Evolutionary conservation across 2,888 invertebrate genomes (phyloP), one percentile per base, ranked within the genome.

Genomic region (Oscheius sp.): DNA sequence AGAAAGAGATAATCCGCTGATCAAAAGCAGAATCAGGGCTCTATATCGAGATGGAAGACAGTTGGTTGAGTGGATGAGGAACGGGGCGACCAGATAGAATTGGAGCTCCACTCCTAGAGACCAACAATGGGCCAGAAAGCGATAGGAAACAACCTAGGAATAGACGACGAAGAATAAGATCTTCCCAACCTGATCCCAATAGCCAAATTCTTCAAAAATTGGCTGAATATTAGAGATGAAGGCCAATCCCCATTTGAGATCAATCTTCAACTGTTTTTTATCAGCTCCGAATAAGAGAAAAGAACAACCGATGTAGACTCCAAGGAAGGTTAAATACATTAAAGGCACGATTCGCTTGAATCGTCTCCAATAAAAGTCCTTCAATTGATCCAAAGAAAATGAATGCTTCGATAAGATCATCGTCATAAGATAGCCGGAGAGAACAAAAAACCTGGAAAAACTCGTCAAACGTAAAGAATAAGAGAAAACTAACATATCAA

Each of bases 291-390:
- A 20, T 2, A 61, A 29, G 3, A 61, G 45, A 61, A 45, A 46
- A 3, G 42, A 61, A 29, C 39, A 45, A 50, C 64, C 64, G n/a
- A 33, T 25, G 29, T 50, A 50, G 10, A 65, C 64, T 20, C 27
- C 31, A 17, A 33, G 8, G 20, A 65, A 27, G 25, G 50, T 48
- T n/a, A 27, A 12, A 20, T 50, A 33, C 20, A 65, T 20, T 12
- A 65, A 48, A 10, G 64, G 64, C 8, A 65, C 52, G 8, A 65
- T 65, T 50, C 64, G 3, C 23, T 50, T 65, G 33, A 65, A 65
- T n/a, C 64, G 6, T 15, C 64, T 31, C 6, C n/a, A 15, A 15
- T 65, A 65, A 34, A 65, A 65, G 4, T 65, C 33, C 46, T 23
- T 31, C 6, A 65, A 17, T 8, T 20, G 27, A 3, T 25, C 10